Evolutionary conservation across 2,113 vertebrate genomes (phyloP).

Genomic region (Microtus richardsoni): DNA sequence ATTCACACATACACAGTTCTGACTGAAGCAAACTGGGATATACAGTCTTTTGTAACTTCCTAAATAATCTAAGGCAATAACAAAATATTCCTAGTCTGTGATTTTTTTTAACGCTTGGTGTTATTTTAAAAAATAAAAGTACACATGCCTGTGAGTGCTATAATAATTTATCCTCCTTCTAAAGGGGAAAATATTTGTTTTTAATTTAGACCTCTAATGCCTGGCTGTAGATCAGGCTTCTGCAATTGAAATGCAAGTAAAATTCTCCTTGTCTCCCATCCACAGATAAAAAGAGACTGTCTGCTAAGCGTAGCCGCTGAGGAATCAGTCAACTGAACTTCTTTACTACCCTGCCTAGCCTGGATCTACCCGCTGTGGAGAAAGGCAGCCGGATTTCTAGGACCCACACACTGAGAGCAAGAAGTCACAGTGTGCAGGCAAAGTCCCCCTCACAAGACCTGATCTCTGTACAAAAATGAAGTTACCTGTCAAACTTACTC

Average conservation of each 20-base stretch:
- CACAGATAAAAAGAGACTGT: slow-evolving; percentile 35
- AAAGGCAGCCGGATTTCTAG: background rate
- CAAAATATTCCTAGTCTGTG: slow-evolving; percentile 49
- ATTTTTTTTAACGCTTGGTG: slow-evolving; percentile 14
- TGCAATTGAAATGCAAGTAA: slow-evolving; percentile 65
- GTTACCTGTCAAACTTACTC: background rate
- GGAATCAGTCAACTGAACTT: background rate
- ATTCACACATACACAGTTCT: slow-evolving; percentile 75
- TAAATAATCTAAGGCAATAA: slow-evolving; percentile 78
- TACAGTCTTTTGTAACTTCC: slow-evolving; percentile 69
- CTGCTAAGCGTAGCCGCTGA: background rate
- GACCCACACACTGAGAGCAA: background rate
- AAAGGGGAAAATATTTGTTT: slow-evolving; percentile 52
- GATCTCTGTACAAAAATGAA: background rate
- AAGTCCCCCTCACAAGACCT: background rate
- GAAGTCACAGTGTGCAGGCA: background rate
- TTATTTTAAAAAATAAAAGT: background rate
- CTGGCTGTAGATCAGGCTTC: slow-evolving; percentile 52
- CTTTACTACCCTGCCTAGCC: background rate
- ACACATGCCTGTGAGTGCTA: slow-evolving; percentile 69
- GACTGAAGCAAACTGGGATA: slow-evolving; percentile 66
- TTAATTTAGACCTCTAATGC: slow-evolving; percentile 68
- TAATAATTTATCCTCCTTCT: slow-evolving; percentile 80
- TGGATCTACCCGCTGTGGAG: background rate
- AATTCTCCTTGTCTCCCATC: slow-evolving; percentile 58